Evolutionary conservation across 2,888 invertebrate species (phyloP), one percentile per base, ranked within the genome.

Genomic region (Helicoverpa assulta): DNA sequence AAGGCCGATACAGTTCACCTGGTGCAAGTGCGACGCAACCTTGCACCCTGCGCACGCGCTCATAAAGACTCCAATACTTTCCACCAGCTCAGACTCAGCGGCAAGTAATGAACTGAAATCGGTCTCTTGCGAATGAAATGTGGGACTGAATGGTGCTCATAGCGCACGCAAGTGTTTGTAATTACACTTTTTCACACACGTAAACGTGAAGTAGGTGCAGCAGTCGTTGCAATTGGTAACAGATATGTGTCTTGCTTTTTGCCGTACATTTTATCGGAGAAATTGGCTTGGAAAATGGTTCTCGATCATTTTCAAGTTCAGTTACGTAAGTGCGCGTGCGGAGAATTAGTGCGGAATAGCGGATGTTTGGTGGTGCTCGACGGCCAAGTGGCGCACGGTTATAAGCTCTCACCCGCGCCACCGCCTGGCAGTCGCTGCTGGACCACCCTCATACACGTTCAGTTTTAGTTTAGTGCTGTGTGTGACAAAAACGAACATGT

Each of bases 271-370:
- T 95, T 95, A 95, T 94, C 87, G 95, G 96, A 95, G 96, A 96
- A 96, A 96, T 95, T 95, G 91, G 91, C 93, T 94, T 96, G 94
- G 95, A 95, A 96, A 96, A 95, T 93, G 91, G 92, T 95, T 95
- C 94, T 94, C 89, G 93, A 94, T 94, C 92, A 95, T 95, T 93
- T 95, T 96, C 95, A 96, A 96, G 96, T 96, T 95, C 95, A 95
- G 94, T 96, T 96, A 96, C 94, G 85, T 96, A 96, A 96, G 95
- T 91, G 88, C 93, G 95, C 94, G 94, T 95, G 95, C 92, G 90
- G 92, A 92, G 96, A 96, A 96, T 92, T 95, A 92, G 96, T 95
- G 96, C 96, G 95, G 96, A 96, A 96, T 95, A 92, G 95, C 96
- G 96, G 96, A 96, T 96, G 95, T 94, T 93, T 92, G 94, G 93